Conservation (phyloP, 1,140 invertebrate species). For the Intoshia linei region DNA sequence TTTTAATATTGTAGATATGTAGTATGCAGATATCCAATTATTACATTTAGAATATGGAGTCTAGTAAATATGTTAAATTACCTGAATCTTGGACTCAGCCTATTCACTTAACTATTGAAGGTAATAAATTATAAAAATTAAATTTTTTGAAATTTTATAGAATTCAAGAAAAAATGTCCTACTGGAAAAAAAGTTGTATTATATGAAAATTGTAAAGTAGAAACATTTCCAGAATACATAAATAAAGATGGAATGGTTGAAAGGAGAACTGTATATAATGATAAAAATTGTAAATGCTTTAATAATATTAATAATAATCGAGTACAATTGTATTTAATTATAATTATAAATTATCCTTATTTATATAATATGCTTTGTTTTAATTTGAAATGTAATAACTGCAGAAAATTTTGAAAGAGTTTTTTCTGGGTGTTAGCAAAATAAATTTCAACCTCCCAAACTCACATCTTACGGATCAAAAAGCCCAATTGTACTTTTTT, state of each 20-base stretch:
- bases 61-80: neutral
- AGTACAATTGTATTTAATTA: no score
- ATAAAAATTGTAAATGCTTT: slow-evolving; percentile 29
- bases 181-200: slow-evolving; percentile 33
- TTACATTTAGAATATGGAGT: neutral
- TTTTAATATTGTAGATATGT: neutral
- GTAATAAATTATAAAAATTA: neutral
- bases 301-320: no score
- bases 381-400: no score
- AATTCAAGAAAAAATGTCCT: slow-evolving; percentile 38
- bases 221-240: slow-evolving; percentile 40
- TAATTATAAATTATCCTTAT: no score
- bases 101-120: no score
- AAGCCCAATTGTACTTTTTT: no score
- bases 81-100: neutral
- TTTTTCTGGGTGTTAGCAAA: no score
- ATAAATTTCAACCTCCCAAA: no score
- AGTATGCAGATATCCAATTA: neutral
- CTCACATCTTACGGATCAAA: no score
- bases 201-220: slow-evolving; percentile 39
- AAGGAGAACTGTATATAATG: slow-evolving; percentile 33
- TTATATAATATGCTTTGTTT: no score
- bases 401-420: no score
- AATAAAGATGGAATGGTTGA: slow-evolving; percentile 34
- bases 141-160: slow-evolving; percentile 24